phyloP scores from a whole-genome alignment of 2,797 vertebrate species.

The Cirrhinus mrigala region DNA sequence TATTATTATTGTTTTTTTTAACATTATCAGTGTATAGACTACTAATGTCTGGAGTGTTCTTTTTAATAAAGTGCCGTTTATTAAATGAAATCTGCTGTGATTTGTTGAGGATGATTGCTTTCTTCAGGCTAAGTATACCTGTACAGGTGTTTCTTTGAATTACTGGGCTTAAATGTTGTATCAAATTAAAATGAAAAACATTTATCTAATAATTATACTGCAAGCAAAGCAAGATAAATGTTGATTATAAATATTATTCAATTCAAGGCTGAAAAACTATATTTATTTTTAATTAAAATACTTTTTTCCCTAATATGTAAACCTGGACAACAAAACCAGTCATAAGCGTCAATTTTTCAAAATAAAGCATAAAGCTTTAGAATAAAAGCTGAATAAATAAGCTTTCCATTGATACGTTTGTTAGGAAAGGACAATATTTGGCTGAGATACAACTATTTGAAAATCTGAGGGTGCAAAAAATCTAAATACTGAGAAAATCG shows the following conservation, averaged over 20 bases:
- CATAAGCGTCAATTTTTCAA: too few species aligned
- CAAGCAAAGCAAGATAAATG: background rate
- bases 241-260: background rate
- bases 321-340: too few species aligned
- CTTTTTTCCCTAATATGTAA: too few species aligned
- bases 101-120: background rate
- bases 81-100: background rate
- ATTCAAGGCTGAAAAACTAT: background rate
- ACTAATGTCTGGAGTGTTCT: conserved; percentile 57
- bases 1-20: conserved; percentile 23
- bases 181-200: background rate
- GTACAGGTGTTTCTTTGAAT: background rate
- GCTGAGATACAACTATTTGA: too few species aligned
- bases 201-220: background rate
- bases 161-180: background rate
- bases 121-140: background rate
- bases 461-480: too few species aligned
- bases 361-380: too few species aligned
- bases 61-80: conserved; percentile 61
- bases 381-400: too few species aligned
- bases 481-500: too few species aligned
- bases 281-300: too few species aligned
- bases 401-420: too few species aligned
- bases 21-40: conserved; percentile 44
- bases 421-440: too few species aligned